Conservation (phyloP, 2,113 vertebrate species). For the Triplophysa siluroides region DNA sequence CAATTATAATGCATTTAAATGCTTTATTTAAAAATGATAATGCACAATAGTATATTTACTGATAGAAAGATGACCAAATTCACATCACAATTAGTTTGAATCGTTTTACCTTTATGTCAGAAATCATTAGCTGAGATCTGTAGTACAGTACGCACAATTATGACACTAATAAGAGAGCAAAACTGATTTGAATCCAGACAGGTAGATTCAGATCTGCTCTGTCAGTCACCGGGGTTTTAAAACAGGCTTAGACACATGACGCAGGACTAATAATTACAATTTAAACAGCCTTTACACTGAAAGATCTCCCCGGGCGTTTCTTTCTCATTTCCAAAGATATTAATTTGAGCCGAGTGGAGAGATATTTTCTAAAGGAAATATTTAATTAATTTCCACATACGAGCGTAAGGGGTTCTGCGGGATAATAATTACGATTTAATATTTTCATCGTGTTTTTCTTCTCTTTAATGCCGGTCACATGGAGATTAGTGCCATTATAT, state of each 20-base stretch:
- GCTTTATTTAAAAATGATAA: too few species aligned
- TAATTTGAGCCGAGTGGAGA: constrained; percentile 50
- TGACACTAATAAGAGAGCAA: background rate
- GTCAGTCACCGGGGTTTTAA: constrained; percentile 36
- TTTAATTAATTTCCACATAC: constrained; percentile 56
- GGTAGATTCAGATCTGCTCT: constrained; percentile 26
- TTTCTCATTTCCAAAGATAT: constrained; percentile 51
- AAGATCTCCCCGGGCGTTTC: constrained; percentile 50
- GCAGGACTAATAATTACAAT: constrained; percentile 52
- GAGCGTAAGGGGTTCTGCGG: constrained; percentile 47
- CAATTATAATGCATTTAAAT: too few species aligned
- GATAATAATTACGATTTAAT: constrained; percentile 54
- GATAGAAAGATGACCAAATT: too few species aligned
- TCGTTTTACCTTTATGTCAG: background rate
- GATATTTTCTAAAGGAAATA: constrained; percentile 52
- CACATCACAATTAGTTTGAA: background rate
- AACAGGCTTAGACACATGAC: constrained; percentile 47
- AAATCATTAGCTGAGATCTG: background rate
- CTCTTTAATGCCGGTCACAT: constrained; percentile 1
- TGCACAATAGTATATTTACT: too few species aligned
- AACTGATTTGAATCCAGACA: constrained; percentile 2
- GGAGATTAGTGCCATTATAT: background rate
- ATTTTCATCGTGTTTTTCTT: constrained; percentile 40
- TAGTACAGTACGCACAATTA: constrained; percentile 7
- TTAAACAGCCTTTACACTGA: constrained; percentile 54